A percentile compares a stretch with the other conserved stretches of the same genome.
Conservation (phyloP, 1,140 invertebrate genomes). For the Hirudo medicinalis region DNA sequence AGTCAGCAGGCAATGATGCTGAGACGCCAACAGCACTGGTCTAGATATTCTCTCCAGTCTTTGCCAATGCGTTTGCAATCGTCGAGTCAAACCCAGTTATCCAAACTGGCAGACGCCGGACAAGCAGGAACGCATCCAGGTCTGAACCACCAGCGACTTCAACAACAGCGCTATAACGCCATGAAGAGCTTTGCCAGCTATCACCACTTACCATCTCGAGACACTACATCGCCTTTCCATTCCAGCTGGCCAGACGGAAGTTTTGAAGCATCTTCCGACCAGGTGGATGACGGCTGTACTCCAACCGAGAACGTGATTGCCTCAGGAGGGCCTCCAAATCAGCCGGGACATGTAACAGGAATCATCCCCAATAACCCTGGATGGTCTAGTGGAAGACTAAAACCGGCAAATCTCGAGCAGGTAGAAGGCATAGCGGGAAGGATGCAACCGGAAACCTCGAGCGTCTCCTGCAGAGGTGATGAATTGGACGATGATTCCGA, state of each 20-base stretch:
- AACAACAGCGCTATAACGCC: slow-evolving; percentile 4
- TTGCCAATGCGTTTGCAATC: slow-evolving; percentile 5
- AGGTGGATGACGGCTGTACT: slow-evolving; percentile 3
- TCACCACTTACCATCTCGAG: slow-evolving; percentile 12
- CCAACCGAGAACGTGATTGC: slow-evolving; percentile 1
- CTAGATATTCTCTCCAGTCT: slow-evolving; percentile 14
- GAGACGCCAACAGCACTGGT: slow-evolving; percentile 13
- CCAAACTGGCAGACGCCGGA: slow-evolving; percentile 2
- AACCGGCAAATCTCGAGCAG: neutral
- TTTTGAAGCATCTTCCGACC: slow-evolving; percentile 16
- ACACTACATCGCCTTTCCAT: slow-evolving; percentile 10
- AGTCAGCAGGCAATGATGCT: neutral
- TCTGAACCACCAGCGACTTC: neutral
- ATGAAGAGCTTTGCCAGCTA: slow-evolving; percentile 16
- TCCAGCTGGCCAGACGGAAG: slow-evolving; percentile 13
- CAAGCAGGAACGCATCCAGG: neutral
- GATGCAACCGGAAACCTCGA: neutral
- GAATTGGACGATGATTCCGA: slow-evolving; percentile 11
- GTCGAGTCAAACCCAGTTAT: slow-evolving; percentile 1
- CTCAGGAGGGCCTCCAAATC: neutral
- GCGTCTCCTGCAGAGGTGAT: slow-evolving; percentile 4
- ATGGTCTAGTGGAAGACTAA: neutral
- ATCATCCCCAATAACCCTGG: neutral
- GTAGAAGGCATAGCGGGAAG: neutral
- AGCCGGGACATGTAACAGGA: neutral